Evolutionary conservation across 2,113 vertebrate genomes (phyloP).

Genomic region (Paraplagusia blochii): DNA sequence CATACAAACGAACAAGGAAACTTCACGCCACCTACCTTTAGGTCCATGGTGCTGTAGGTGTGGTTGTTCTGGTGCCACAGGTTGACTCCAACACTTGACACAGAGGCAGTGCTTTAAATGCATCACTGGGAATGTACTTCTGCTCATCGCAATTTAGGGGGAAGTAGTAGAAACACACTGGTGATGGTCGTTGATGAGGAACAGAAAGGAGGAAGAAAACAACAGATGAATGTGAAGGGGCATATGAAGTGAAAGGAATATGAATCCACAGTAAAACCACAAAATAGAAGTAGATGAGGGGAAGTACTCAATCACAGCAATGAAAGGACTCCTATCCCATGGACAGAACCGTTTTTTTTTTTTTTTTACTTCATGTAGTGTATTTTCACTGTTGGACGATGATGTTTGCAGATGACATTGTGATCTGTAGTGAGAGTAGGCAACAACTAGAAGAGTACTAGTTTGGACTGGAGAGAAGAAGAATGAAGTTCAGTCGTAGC

Average conservation of each 20-base stretch:
- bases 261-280: too few relatives aligned
- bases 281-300: too few relatives aligned
- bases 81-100: background rate
- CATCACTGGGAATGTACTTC: constrained; percentile 4
- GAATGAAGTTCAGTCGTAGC: too few relatives aligned
- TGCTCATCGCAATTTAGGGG: constrained; percentile 14
- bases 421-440: too few relatives aligned
- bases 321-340: background rate
- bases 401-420: too few relatives aligned
- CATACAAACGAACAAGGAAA: background rate
- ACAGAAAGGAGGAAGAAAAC: constrained; percentile 8
- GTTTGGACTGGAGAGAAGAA: too few relatives aligned
- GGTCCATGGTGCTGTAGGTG: constrained; percentile 32
- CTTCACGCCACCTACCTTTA: constrained; percentile 37
- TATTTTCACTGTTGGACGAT: too few relatives aligned
- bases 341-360: background rate
- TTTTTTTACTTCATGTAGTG: background rate
- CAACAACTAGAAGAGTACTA: too few relatives aligned
- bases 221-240: constrained; percentile 1
- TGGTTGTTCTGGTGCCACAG: background rate
- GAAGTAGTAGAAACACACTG: constrained; percentile 27
- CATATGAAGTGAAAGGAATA: too few relatives aligned
- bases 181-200: background rate
- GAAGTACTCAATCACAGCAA: background rate
- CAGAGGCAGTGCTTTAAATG: constrained; percentile 1